A percentile compares a stretch with the other conserved stretches of the same genome.
phyloP scores from a whole-genome alignment of 2,888 invertebrate species.

The Acronicta aceris region DNA sequence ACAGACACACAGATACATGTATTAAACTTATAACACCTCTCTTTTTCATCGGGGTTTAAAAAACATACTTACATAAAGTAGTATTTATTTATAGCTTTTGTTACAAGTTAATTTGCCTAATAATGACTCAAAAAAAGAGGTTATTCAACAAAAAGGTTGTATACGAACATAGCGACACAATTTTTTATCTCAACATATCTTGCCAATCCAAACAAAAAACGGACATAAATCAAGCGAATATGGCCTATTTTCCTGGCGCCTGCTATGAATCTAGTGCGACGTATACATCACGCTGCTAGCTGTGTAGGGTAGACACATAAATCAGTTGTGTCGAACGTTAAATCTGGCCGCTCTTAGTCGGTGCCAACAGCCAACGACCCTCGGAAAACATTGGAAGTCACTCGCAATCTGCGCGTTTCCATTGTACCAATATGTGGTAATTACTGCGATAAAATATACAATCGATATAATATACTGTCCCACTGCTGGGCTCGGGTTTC shows the following conservation, averaged over 20 bases:
- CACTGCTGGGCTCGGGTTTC: too few relatives aligned
- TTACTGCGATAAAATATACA: neutral
- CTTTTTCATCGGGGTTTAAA: too few relatives aligned
- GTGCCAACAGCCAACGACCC: conserved; percentile 59
- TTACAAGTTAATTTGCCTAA: too few relatives aligned
- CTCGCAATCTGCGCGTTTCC: conserved; percentile 55
- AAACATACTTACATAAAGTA: too few relatives aligned
- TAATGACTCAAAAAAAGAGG: too few relatives aligned
- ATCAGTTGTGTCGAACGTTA: conserved; percentile 75
- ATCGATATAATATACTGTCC: too few relatives aligned
- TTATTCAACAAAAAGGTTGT: neutral
- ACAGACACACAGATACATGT: too few relatives aligned
- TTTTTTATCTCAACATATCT: neutral
- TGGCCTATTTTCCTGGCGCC: conserved; percentile 25
- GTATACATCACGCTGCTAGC: conserved; percentile 47
- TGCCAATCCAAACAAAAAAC: conserved; percentile 17
- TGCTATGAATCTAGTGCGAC: conserved; percentile 3
- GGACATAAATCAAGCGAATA: conserved; percentile 10
- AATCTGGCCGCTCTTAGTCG: conserved; percentile 70
- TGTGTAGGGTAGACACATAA: conserved; percentile 71
- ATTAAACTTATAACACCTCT: too few relatives aligned
- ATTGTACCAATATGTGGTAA: conserved; percentile 37
- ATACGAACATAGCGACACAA: neutral
- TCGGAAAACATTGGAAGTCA: conserved; percentile 66
- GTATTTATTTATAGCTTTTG: too few relatives aligned